Evolutionary conservation across 1,140 invertebrate genomes (phyloP), one percentile per base, ranked within the genome.

Genomic region (Heliothis virescens): DNA sequence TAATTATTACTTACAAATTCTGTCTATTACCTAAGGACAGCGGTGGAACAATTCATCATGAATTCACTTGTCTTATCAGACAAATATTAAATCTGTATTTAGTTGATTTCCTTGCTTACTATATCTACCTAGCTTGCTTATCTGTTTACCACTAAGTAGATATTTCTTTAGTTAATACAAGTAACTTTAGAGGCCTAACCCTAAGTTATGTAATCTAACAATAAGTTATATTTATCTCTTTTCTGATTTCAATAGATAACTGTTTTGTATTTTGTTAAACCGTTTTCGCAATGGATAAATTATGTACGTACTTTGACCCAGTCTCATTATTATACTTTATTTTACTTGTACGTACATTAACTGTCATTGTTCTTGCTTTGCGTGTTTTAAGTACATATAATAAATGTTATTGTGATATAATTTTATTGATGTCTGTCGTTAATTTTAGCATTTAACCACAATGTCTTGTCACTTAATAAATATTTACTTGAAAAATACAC

Each of bases 391-490:
- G 16, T 69, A n/a, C n/a, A n/a, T n/a, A 21, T 48, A 67, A 13
- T 13, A 52, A 10, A 18, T 13, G 18, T 29, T 29, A 29, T 15
- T 29, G 67, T 71, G 67, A 53, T 52, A 71, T 50, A 71, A 48
- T 71, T 52, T 69, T 41, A 13, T 50, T 52, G 21, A 21, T 71
- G 21, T 71, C 12, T 71, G 48, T 71, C 67, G 48, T 71, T 69
- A 53, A 53, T n/a, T 26, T 53, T 71, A 71, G 67, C 67, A 71
- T 53, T 53, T 71, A 71, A 67, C 26, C 12, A 53, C 48, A 26
- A 69, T 21, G 67, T 29, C 48, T 71, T 71, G 67, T 71, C 48
- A 52, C 18, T 71, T 71, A 67, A 67, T 47, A 67, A 16, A 67
- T 62, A 67, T 48, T 1, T 67, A 18, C 41, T 21, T 18, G 48